A percentile compares a stretch with the other conserved stretches of the same genome.
These are phyloP conservation scores for Ostrea denselamellosa DNA, from an alignment of 1,140 invertebrate species.

Conservation along the genomic window DNA sequence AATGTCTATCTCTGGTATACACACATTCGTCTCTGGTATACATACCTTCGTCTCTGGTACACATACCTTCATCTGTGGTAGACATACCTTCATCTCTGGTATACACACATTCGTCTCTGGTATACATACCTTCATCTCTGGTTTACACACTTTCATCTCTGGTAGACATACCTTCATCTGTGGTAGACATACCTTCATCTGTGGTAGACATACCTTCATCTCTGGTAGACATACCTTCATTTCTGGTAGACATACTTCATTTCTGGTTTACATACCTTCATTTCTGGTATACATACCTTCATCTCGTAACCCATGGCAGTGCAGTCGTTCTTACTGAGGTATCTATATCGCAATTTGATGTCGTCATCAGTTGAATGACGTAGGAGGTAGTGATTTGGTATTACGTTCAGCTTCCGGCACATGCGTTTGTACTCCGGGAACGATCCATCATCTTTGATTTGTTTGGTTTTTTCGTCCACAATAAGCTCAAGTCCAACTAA, in stretches of 20 bases:
- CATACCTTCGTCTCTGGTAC: too few species aligned
- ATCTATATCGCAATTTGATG: conserved; percentile 55
- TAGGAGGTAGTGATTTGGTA: conserved; percentile 58
- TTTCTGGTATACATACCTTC: conserved; percentile 29
- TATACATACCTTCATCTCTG: too few species aligned
- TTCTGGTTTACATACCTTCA: too few species aligned
- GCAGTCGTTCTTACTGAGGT: conserved; percentile 51
- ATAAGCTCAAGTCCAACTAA: conserved; percentile 52
- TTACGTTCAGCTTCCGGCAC: conserved; percentile 55
- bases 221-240: too few species aligned
- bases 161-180: conserved; percentile 49
- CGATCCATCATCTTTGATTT: conserved; percentile 51
- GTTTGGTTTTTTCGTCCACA: conserved; percentile 55
- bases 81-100: too few species aligned
- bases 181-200: too few species aligned
- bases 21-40: too few species aligned
- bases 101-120: too few species aligned
- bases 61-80: conserved; percentile 54
- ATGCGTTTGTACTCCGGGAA: conserved; percentile 58
- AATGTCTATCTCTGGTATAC: too few species aligned
- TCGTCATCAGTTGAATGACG: conserved; percentile 56
- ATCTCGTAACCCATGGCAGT: conserved; percentile 52
- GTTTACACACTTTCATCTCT: conserved; percentile 46
- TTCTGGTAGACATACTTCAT: too few species aligned
- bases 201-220: too few species aligned